Conservation (phyloP, 2,113 vertebrate genomes). For the Lasiurus cinereus region DNA sequence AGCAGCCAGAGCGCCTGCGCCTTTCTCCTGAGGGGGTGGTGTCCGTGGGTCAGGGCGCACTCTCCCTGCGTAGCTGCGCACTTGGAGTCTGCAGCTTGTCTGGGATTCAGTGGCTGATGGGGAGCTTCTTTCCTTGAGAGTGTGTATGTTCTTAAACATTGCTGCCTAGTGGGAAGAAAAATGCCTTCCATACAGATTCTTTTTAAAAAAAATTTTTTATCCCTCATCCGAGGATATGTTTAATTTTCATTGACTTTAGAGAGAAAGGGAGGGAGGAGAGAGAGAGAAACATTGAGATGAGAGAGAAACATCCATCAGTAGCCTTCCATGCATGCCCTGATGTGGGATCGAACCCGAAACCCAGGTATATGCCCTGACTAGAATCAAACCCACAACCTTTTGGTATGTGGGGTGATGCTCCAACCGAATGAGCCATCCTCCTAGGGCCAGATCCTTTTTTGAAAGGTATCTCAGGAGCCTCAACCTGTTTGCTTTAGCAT, state of each 20-base stretch:
- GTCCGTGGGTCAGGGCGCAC: rapidly evolving
- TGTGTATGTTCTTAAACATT: background rate
- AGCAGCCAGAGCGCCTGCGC: background rate
- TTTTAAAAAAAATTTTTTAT: background rate
- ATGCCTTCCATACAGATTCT: background rate
- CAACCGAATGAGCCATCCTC: too few species aligned
- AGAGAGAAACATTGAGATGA: background rate
- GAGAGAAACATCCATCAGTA: background rate
- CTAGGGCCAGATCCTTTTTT: background rate
- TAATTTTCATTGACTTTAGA: background rate
- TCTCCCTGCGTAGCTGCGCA: background rate
- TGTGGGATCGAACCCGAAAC: background rate
- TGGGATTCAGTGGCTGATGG: background rate
- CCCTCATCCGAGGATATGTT: background rate
- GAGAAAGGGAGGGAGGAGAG: too few species aligned
- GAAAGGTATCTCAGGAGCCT: background rate
- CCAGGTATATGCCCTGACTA: background rate
- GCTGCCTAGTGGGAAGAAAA: background rate
- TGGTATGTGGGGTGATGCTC: background rate
- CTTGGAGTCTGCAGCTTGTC: background rate
- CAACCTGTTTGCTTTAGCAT: background rate
- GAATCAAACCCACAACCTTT: background rate
- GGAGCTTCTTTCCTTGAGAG: background rate
- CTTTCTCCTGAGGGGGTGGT: background rate
- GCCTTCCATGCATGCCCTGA: background rate